Percentiles rank a stretch among this genome's conserved stretches.
Evolutionary conservation across 2,888 invertebrate species (phyloP).

Genomic region (Agonum fuliginosum): DNA sequence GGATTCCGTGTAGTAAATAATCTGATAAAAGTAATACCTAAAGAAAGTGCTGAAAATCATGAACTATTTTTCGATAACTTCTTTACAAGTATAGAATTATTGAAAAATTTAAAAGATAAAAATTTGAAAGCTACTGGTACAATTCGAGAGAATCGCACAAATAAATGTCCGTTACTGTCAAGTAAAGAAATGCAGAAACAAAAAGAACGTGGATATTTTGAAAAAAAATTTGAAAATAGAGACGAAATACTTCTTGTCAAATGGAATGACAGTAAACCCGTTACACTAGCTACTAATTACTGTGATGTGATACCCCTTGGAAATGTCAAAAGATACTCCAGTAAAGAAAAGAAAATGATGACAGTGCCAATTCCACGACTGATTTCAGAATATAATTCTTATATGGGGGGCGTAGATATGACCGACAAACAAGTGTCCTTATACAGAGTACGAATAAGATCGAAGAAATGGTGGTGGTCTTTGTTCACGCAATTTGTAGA

Average conservation of each 20-base stretch:
- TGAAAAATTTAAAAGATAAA: slow-evolving; percentile 40
- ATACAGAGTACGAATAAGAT: neutral
- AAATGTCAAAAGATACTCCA: slow-evolving; percentile 42
- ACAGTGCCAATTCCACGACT: slow-evolving; percentile 36
- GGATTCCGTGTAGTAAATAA: neutral
- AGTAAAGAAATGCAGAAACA: slow-evolving; percentile 57
- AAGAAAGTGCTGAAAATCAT: slow-evolving; percentile 57
- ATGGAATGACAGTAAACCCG: slow-evolving; percentile 57
- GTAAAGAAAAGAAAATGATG: slow-evolving; percentile 7
- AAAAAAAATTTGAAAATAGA: slow-evolving; percentile 57
- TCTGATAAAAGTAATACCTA: slow-evolving; percentile 33
- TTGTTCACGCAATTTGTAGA: slow-evolving; percentile 57
- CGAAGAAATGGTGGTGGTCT: slow-evolving; percentile 39
- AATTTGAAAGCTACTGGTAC: slow-evolving; percentile 59
- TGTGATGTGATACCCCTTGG: slow-evolving; percentile 51
- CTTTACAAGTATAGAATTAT: slow-evolving; percentile 53
- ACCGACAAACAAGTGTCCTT: neutral
- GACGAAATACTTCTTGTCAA: slow-evolving; percentile 53
- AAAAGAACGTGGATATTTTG: slow-evolving; percentile 58
- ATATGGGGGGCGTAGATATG: slow-evolving; percentile 59
- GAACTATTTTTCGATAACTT: slow-evolving; percentile 59
- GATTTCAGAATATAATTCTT: slow-evolving; percentile 44
- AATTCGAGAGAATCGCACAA: slow-evolving; percentile 54
- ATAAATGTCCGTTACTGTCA: slow-evolving; percentile 52
- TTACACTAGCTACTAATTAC: slow-evolving; percentile 47